Percentiles rank a stretch among this genome's conserved stretches.
These are phyloP conservation scores for Zootoca vivipara DNA, from an alignment of 2,113 vertebrate species.

Conservation along the genomic window DNA sequence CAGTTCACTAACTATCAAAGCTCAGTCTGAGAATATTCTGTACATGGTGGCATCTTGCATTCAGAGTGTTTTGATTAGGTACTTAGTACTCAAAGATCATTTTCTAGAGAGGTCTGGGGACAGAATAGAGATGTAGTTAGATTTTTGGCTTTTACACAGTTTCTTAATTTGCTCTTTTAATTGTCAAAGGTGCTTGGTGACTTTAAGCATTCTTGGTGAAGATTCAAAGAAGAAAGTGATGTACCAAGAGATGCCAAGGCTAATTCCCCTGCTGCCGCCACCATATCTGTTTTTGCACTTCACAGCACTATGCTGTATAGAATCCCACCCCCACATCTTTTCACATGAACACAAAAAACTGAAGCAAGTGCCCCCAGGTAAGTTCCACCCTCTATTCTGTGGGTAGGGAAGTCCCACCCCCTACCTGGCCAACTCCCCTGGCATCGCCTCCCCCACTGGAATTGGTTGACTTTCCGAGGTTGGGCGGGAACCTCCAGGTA, in stretches of 20 bases:
- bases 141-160: neutral
- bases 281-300: neutral
- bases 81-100: neutral
- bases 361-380: neutral
- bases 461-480: too few relatives aligned
- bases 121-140: neutral
- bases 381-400: too few relatives aligned
- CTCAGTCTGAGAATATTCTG: neutral
- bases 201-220: neutral
- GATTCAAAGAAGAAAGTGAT: accelerated
- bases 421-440: too few relatives aligned
- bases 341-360: neutral
- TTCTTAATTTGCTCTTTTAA: conserved; percentile 9
- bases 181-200: neutral
- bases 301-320: neutral
- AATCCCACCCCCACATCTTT: neutral
- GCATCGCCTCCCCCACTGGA: too few relatives aligned
- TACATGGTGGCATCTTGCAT: neutral
- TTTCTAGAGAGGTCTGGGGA: neutral
- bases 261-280: neutral
- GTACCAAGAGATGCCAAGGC: neutral
- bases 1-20: neutral
- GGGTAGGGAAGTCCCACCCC: too few relatives aligned
- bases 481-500: too few relatives aligned
- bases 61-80: neutral